phyloP scores from a whole-genome alignment of 2,797 vertebrate species.

The Arnoldichthys spilopterus region DNA sequence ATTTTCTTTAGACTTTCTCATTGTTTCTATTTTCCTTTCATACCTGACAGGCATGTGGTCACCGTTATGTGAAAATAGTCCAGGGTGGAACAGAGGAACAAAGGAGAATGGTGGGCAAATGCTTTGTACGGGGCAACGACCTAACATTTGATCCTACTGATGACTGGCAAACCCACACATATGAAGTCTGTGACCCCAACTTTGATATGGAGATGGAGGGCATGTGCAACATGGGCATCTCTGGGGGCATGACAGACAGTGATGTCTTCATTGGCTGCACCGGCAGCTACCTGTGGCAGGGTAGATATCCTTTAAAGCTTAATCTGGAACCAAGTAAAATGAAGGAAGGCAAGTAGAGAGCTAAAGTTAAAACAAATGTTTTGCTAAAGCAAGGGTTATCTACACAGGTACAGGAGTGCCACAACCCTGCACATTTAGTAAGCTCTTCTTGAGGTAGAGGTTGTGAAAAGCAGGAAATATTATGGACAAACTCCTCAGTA shows the following conservation, averaged over 20 bases:
- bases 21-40: not conserved
- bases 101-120: conserved; percentile 90
- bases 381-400: too few species aligned
- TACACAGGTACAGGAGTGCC: too few species aligned
- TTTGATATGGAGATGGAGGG: conserved; percentile 76
- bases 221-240: conserved; percentile 94
- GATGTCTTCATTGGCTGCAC: conserved; percentile 84
- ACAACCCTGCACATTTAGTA: too few species aligned
- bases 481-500: not conserved
- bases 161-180: conserved; percentile 85
- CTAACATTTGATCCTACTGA: conserved; percentile 78
- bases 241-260: conserved; percentile 83
- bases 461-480: too few species aligned
- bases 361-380: not conserved
- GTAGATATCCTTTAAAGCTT: conserved; percentile 65
- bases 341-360: not conserved
- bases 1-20: not conserved
- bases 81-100: conserved; percentile 78
- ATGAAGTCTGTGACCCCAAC: conserved; percentile 88
- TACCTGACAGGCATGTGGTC: conserved; percentile 86
- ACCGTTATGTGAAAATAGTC: conserved; percentile 86
- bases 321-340: not conserved
- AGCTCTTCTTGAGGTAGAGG: too few species aligned
- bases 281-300: conserved; percentile 91
- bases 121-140: conserved; percentile 89